Percentiles rank a stretch among this genome's conserved stretches.
Evolutionary conservation across 2,113 vertebrate genomes (phyloP).

Genomic region (Tiliqua scincoides): DNA sequence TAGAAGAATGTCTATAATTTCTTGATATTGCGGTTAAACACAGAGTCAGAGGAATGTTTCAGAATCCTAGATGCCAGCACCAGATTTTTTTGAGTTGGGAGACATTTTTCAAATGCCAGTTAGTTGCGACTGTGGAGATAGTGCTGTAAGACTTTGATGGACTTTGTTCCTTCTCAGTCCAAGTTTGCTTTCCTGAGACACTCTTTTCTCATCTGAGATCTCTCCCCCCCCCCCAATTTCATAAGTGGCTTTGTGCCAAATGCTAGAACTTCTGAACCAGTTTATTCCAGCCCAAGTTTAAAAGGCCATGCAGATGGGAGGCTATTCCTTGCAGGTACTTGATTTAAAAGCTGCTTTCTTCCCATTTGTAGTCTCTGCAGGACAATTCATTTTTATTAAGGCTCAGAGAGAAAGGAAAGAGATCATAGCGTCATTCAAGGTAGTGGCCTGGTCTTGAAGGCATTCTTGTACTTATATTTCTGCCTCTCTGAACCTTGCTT

Average conservation of each 20-base stretch:
- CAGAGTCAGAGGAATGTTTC: slow-evolving; percentile 13
- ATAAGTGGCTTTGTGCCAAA: neutral
- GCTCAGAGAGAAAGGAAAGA: neutral
- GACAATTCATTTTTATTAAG: neutral
- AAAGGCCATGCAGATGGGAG: neutral
- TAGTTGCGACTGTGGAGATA: too few species aligned
- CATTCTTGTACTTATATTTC: neutral
- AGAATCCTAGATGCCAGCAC: neutral
- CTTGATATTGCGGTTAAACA: neutral
- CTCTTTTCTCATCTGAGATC: neutral
- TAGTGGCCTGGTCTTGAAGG: neutral
- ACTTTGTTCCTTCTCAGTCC: neutral
- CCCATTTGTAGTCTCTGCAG: neutral
- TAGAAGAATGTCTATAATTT: neutral
- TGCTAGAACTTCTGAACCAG: neutral
- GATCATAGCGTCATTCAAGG: neutral
- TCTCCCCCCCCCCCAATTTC: neutral
- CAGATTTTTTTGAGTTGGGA: neutral
- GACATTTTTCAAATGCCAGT: neutral
- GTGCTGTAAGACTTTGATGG: too few species aligned
- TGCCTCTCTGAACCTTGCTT: neutral
- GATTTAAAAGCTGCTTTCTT: neutral
- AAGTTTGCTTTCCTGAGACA: neutral
- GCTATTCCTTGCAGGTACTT: neutral
- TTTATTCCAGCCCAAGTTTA: neutral